Percentiles rank a stretch among this genome's conserved stretches.
Evolutionary conservation across 2,888 invertebrate genomes (phyloP).

Genomic region (Thalpophila matura): DNA sequence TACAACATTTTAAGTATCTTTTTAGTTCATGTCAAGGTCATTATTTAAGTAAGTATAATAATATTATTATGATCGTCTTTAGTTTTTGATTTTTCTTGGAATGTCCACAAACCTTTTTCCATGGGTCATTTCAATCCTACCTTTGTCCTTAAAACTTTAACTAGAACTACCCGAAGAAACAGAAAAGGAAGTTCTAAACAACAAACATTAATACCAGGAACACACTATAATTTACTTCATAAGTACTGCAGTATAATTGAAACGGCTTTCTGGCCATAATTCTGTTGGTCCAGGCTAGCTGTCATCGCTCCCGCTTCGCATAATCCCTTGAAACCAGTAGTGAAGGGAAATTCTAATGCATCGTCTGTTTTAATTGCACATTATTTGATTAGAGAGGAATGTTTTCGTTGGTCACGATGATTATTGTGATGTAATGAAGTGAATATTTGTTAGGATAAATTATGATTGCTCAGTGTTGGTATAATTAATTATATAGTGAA

Average conservation of each 20-base stretch:
- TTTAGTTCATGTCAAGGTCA: no score
- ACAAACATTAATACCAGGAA: slow-evolving; percentile 51
- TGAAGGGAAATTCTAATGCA: slow-evolving; percentile 51
- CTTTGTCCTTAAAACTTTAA: not conserved
- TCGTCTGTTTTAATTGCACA: slow-evolving; percentile 54
- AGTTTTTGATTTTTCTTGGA: no score
- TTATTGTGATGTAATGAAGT: slow-evolving; percentile 5
- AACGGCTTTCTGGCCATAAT: slow-evolving; percentile 76
- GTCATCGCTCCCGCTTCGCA: slow-evolving; percentile 57
- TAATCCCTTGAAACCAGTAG: slow-evolving; percentile 52
- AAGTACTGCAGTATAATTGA: slow-evolving; percentile 74
- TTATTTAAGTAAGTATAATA: no score
- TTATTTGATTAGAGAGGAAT: slow-evolving; percentile 54
- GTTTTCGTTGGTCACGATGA: slow-evolving; percentile 18
- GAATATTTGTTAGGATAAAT: not conserved
- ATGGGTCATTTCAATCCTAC: no score
- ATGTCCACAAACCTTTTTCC: no score
- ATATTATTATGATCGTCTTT: no score
- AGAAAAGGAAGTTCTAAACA: slow-evolving; percentile 61
- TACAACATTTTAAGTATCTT: no score
- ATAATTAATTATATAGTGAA: not conserved
- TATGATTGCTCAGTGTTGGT: not conserved
- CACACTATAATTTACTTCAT: slow-evolving; percentile 73
- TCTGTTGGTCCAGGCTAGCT: slow-evolving; percentile 68
- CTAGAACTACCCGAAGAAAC: not conserved